These are phyloP conservation scores for Xerus rutilus DNA, from an alignment of 2,797 vertebrate genomes.

Conservation along the genomic window DNA sequence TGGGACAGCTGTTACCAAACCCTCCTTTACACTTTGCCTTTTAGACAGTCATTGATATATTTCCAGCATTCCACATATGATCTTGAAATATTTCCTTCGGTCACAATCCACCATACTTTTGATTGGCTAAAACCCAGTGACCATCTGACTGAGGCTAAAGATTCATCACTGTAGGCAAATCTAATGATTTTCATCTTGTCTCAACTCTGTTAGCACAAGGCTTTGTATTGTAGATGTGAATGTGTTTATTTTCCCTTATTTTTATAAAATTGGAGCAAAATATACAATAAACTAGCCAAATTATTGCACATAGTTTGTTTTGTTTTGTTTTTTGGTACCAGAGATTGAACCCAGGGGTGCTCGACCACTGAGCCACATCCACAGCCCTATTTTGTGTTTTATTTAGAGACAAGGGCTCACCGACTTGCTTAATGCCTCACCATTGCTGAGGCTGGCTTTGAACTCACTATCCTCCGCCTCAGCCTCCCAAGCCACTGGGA, in stretches of 20 bases:
- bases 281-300: neutral
- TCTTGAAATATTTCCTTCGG: neutral
- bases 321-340: no score
- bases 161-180: neutral
- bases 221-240: neutral
- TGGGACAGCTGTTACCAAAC: neutral
- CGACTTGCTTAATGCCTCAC: no score
- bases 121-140: neutral
- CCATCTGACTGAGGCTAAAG: neutral
- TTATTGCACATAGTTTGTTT: neutral
- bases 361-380: no score
- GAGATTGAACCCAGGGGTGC: no score
- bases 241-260: neutral
- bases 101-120: neutral
- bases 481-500: no score
- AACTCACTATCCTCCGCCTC: no score
- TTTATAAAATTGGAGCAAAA: neutral
- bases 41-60: neutral
- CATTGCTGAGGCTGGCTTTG: no score
- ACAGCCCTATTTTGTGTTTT: no score
- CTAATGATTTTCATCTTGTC: neutral
- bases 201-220: neutral
- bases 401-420: no score
- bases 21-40: neutral
- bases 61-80: neutral